Conservation (phyloP, 2,797 vertebrate species). For the Neostethus bicornis region DNA sequence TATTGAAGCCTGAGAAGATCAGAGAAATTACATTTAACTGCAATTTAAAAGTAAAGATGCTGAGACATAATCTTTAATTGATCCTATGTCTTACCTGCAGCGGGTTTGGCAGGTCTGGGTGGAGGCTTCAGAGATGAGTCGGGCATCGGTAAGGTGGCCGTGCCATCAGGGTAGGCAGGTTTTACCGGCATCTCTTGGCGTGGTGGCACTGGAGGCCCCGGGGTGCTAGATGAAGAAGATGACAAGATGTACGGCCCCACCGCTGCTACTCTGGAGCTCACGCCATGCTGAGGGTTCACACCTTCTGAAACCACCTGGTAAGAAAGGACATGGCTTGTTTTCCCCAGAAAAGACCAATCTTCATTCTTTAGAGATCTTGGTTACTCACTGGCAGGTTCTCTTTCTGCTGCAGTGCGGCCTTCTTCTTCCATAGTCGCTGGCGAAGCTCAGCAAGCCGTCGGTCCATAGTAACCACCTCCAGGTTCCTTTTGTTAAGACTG, state of each 20-base stretch:
- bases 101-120: conserved; percentile 64
- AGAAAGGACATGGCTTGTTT: not conserved
- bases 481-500: conserved; percentile 89
- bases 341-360: not conserved
- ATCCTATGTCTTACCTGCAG: conserved; percentile 63
- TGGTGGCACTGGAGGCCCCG: conserved; percentile 43
- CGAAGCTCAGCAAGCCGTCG: conserved; percentile 91
- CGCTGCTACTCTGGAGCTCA: conserved; percentile 88
- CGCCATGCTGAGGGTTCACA: conserved; percentile 72
- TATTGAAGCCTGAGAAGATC: conserved; percentile 39
- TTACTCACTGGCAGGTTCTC: conserved; percentile 86
- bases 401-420: conserved; percentile 90
- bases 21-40: not conserved
- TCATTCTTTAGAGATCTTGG: too few relatives aligned
- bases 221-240: conserved; percentile 65
- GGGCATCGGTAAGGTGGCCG: conserved; percentile 74
- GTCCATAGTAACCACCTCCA: conserved; percentile 90
- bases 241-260: conserved; percentile 95
- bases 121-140: conserved; percentile 71
- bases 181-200: conserved; percentile 87
- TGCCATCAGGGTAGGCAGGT: conserved; percentile 85
- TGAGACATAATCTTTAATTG: not conserved
- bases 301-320: conserved; percentile 82
- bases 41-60: too few relatives aligned
- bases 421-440: conserved; percentile 94